Conservation (phyloP, 2,797 vertebrate genomes). For the Lerista edwardsae region DNA sequence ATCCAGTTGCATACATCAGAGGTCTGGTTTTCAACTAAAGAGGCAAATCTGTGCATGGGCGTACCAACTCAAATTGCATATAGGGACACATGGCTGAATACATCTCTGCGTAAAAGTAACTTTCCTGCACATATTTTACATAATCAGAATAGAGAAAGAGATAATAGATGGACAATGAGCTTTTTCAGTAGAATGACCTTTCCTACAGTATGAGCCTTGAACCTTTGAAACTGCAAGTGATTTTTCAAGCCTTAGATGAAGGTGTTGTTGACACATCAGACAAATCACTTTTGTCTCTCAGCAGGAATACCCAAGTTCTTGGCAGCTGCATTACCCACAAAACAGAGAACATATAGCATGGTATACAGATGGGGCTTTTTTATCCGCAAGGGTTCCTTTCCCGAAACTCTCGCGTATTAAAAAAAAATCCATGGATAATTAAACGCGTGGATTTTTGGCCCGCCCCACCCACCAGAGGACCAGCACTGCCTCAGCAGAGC, state of each 20-base stretch:
- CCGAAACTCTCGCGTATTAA: too few relatives aligned
- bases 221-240: not conserved
- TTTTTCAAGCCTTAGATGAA: not conserved
- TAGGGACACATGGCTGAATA: not conserved
- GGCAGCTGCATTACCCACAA: too few relatives aligned
- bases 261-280: not conserved
- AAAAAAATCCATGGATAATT: too few relatives aligned
- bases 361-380: too few relatives aligned
- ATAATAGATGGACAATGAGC: not conserved
- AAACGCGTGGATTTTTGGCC: too few relatives aligned
- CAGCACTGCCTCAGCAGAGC: too few relatives aligned
- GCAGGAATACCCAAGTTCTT: not conserved
- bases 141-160: not conserved
- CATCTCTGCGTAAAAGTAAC: not conserved
- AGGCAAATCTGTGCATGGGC: not conserved
- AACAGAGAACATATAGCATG: too few relatives aligned
- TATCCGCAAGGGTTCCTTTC: too few relatives aligned
- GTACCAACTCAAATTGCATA: not conserved
- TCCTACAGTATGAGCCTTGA: not conserved
- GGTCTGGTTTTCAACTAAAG: not conserved
- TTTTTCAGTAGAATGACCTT: not conserved
- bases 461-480: too few relatives aligned
- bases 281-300: not conserved
- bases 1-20: not conserved
- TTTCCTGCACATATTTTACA: not conserved